phyloP scores from a whole-genome alignment of 2,797 vertebrate genomes.

The Falco columbarius region DNA sequence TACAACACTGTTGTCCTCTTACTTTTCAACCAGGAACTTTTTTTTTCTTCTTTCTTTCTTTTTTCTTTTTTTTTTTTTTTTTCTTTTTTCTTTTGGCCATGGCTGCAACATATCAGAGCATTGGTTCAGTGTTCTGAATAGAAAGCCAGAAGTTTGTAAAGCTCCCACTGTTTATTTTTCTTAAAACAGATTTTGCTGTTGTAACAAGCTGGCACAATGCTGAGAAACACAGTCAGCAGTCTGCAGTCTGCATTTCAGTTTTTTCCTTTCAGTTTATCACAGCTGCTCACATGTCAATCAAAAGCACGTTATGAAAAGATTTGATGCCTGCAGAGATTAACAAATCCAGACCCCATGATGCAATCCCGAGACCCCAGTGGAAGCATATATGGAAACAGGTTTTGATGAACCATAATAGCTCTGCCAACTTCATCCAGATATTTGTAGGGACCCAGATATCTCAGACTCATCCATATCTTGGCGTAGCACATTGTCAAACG shows the following conservation, averaged over 20 bases:
- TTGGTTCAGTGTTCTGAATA: background rate
- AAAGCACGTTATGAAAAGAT: background rate
- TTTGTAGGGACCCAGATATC: background rate
- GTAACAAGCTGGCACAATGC: background rate
- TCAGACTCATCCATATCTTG: background rate
- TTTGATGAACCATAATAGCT: background rate
- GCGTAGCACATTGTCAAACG: background rate
- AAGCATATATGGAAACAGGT: background rate
- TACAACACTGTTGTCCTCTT: background rate
- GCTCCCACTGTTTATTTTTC: background rate
- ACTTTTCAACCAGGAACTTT: background rate
- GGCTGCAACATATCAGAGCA: background rate
- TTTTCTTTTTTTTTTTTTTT: too few relatives aligned
- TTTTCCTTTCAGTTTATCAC: background rate
- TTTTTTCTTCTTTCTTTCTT: background rate
- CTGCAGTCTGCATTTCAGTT: background rate
- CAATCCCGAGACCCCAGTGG: background rate
- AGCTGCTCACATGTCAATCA: conserved; percentile 1
- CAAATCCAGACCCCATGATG: background rate
- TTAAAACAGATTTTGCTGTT: background rate
- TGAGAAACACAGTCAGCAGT: background rate
- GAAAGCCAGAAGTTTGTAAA: background rate
- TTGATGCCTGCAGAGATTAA: background rate
- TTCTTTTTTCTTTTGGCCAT: background rate
- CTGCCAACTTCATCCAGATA: background rate